Evolutionary conservation across 2,113 vertebrate genomes (phyloP).

Genomic region (Myotis yumanensis): DNA sequence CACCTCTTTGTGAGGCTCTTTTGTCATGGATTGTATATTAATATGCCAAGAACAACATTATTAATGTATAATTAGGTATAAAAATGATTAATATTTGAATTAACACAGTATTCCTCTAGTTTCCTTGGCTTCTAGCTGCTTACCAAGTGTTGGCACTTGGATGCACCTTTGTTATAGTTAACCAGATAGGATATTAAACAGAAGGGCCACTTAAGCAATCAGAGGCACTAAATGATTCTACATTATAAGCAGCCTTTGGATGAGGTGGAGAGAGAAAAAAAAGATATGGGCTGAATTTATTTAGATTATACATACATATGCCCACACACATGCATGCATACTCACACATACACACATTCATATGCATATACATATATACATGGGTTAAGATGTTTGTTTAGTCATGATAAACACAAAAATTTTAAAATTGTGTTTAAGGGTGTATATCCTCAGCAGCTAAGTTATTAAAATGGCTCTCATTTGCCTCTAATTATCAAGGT

Average conservation of each 20-base stretch:
- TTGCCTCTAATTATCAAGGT: background rate
- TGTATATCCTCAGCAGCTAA: background rate
- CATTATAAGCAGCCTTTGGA: background rate
- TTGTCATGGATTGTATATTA: background rate
- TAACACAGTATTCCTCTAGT: background rate
- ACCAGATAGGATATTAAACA: slow-evolving; percentile 10
- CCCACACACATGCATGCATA: background rate
- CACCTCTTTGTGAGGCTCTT: background rate
- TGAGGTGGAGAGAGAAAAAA: background rate
- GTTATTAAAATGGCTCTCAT: background rate
- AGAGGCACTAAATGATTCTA: background rate
- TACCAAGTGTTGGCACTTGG: background rate
- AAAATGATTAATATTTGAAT: slow-evolving; percentile 25
- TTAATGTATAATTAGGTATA: slow-evolving; percentile 30
- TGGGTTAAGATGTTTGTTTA: background rate
- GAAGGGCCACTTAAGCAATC: background rate
- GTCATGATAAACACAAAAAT: background rate
- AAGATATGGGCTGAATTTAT: background rate
- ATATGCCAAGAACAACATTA: background rate
- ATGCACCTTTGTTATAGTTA: background rate
- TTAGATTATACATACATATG: background rate
- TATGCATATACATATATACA: background rate
- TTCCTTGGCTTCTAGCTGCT: background rate
- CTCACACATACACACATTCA: background rate
- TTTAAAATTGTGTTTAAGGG: background rate